Conservation (phyloP, 1,140 invertebrate genomes). For the Ladona fulva region DNA sequence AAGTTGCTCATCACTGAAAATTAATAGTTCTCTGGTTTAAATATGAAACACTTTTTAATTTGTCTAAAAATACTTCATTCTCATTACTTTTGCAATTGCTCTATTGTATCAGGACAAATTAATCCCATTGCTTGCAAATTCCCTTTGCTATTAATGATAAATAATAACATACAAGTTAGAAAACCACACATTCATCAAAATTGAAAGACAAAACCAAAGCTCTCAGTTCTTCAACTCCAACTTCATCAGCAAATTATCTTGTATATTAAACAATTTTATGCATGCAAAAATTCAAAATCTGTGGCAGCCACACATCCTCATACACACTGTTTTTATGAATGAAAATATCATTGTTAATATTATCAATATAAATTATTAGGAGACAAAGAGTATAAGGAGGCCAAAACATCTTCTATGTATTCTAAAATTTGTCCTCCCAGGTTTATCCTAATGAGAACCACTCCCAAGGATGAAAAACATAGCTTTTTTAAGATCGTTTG, state of each 20-base stretch:
- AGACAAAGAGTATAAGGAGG: neutral
- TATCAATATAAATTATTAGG: neutral
- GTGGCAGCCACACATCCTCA: neutral
- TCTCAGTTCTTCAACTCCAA: neutral
- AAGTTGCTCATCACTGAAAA: slow-evolving; percentile 1
- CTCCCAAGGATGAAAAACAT: neutral
- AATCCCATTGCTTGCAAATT: neutral
- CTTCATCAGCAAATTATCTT: neutral
- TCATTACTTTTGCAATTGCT: neutral
- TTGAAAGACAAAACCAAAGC: slow-evolving; percentile 1
- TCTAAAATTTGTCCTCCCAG: neutral
- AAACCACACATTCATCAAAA: neutral
- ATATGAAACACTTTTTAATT: slow-evolving; percentile 7
- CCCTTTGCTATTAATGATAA: neutral
- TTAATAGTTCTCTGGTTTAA: neutral
- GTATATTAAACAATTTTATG: neutral
- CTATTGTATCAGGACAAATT: neutral
- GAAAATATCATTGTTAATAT: neutral
- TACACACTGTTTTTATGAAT: neutral
- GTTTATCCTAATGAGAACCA: neutral
- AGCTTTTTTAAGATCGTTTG: neutral
- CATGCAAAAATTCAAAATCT: neutral
- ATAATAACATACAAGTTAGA: neutral
- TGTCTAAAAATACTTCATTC: slow-evolving; percentile 7
- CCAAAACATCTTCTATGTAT: neutral